phyloP scores from a whole-genome alignment of 2,113 vertebrate species.

The Erythrocebus patas region DNA sequence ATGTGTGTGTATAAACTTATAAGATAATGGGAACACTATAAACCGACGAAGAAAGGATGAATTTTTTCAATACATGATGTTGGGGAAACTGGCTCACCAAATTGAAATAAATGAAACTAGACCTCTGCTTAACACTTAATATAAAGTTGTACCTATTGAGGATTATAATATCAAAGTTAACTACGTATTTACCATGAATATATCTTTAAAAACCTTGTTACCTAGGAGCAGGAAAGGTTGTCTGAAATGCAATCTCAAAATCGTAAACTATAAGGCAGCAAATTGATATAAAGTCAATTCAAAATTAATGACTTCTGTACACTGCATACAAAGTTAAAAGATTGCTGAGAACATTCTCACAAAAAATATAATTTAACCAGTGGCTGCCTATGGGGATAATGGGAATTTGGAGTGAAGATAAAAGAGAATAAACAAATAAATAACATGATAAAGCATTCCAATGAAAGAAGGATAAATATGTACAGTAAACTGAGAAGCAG shows the following conservation, averaged over 20 bases:
- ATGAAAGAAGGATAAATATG: background rate
- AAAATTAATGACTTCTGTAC: background rate
- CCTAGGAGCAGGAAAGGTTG: background rate
- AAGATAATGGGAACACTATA: background rate
- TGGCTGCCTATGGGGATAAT: background rate
- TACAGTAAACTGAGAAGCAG: background rate
- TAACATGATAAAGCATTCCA: background rate
- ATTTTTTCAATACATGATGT: background rate
- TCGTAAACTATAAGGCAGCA: background rate
- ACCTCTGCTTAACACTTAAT: background rate
- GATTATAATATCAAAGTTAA: background rate
- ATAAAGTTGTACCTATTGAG: background rate
- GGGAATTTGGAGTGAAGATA: background rate
- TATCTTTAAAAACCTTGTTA: background rate
- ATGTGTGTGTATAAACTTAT: background rate
- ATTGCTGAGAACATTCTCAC: background rate
- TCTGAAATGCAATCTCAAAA: background rate
- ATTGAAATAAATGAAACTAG: background rate
- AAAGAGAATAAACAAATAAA: background rate
- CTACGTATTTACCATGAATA: constrained; percentile 4
- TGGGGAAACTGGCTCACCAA: background rate
- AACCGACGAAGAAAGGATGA: background rate
- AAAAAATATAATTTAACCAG: background rate
- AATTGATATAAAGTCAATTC: background rate
- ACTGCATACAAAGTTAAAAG: background rate